A percentile compares a stretch with the other conserved stretches of the same genome.
Conservation (phyloP, 1,140 invertebrate genomes). For the Stegodyphus mimosarum region DNA sequence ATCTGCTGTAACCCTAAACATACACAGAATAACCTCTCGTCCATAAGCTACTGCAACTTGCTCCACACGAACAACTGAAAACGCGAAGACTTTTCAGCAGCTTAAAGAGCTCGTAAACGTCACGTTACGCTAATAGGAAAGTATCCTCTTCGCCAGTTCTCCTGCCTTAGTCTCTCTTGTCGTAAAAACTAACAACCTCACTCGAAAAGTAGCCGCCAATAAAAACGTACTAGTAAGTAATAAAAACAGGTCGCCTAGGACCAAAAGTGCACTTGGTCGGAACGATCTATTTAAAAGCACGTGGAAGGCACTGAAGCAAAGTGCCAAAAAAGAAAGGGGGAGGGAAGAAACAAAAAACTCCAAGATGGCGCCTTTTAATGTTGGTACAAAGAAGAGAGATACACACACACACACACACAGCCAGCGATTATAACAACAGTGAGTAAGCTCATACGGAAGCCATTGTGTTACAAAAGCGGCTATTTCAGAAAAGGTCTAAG, state of each 20-base stretch:
- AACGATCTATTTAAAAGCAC: not conserved
- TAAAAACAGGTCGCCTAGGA: constrained; percentile 5
- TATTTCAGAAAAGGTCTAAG: not conserved
- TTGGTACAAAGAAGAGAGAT: too few species aligned
- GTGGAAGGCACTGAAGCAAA: not conserved
- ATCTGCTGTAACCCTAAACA: constrained; percentile 31
- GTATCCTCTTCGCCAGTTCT: not conserved
- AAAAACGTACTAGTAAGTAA: constrained; percentile 38
- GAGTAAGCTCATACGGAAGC: not conserved
- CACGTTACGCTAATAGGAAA: constrained; percentile 22
- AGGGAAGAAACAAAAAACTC: too few species aligned
- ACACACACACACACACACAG: too few species aligned
- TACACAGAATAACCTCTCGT: not conserved
- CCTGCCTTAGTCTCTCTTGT: not conserved
- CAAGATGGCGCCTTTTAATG: too few species aligned
- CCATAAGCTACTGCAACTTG: too few species aligned
- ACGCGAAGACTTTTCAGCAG: not conserved
- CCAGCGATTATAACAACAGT: too few species aligned
- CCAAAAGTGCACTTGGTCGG: not conserved
- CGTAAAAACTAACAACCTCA: constrained; percentile 47
- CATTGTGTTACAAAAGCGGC: not conserved
- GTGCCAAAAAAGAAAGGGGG: not conserved
- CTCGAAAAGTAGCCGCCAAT: constrained; percentile 43
- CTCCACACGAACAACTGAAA: too few species aligned
- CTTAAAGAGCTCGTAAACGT: constrained; percentile 11